Evolutionary conservation across 2,113 vertebrate species (phyloP).

Genomic region (Eulacestoma nigropectus): DNA sequence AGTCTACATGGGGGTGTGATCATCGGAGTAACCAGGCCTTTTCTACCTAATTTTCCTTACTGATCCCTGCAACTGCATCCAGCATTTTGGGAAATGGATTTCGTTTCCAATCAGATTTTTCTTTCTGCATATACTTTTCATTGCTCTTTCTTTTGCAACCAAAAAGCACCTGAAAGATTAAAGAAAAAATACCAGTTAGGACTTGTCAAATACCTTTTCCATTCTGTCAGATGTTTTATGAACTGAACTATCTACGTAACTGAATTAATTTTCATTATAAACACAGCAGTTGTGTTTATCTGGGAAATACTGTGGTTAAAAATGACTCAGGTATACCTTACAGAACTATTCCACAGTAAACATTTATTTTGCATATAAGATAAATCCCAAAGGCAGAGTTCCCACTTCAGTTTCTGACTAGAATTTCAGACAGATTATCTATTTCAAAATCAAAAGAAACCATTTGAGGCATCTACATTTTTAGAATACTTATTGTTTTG

Average conservation of each 20-base stretch:
- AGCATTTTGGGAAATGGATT: neutral
- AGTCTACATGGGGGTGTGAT: neutral
- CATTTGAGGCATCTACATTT: neutral
- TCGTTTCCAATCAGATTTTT: neutral
- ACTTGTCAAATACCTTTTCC: slow-evolving; percentile 54
- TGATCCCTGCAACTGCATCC: neutral
- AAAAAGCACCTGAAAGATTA: neutral
- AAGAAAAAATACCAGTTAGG: neutral
- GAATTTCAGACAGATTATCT: neutral
- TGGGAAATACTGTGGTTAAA: slow-evolving; percentile 34
- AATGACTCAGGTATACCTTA: slow-evolving; percentile 10
- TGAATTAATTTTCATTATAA: slow-evolving; percentile 40
- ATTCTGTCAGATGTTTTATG: slow-evolving; percentile 43
- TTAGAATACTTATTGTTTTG: slow-evolving; percentile 4
- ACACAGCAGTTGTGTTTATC: slow-evolving; percentile 22
- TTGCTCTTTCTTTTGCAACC: neutral
- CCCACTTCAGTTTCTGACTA: neutral
- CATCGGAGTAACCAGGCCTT: neutral
- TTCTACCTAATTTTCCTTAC: neutral
- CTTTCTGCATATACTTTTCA: neutral
- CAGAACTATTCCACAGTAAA: neutral
- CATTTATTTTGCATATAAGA: neutral
- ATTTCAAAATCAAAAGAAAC: slow-evolving; percentile 20
- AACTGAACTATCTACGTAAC: neutral
- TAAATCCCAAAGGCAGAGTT: neutral